Evolutionary conservation across 2,113 vertebrate genomes (phyloP).

Genomic region (Xiphias gladius): DNA sequence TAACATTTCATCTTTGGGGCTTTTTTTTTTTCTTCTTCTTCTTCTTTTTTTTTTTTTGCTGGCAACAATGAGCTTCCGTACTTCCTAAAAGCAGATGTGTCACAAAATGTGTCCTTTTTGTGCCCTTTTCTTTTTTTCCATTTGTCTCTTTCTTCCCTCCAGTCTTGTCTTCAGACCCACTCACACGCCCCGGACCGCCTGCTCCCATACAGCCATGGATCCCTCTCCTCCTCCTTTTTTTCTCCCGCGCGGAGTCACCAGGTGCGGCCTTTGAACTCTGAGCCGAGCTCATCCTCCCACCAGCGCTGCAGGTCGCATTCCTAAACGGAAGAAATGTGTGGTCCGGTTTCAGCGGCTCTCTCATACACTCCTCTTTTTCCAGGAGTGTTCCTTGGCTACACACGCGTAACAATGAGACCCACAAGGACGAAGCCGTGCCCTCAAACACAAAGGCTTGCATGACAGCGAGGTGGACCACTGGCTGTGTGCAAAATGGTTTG

Average conservation of each 20-base stretch:
- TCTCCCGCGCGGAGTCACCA: constrained; percentile 3
- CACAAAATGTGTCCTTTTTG: not conserved
- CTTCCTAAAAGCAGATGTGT: not conserved
- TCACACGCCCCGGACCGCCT: constrained; percentile 41
- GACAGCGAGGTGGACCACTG: constrained; percentile 9
- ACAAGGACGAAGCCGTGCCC: constrained; percentile 24
- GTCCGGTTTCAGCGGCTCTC: constrained; percentile 45
- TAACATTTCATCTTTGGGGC: too few relatives aligned
- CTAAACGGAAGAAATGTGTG: constrained; percentile 56
- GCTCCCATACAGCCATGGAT: not conserved
- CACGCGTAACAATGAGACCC: constrained; percentile 31
- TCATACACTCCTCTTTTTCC: constrained; percentile 49
- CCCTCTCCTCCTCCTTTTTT: constrained; percentile 10
- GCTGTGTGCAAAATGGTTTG: not conserved
- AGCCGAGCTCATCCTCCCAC: constrained; percentile 51
- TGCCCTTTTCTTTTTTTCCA: not conserved
- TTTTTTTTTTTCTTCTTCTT: too few relatives aligned
- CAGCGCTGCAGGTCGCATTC: constrained; percentile 49
- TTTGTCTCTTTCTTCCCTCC: constrained; percentile 16
- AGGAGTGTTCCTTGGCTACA: constrained; percentile 49
- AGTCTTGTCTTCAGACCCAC: constrained; percentile 38
- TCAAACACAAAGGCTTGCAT: constrained; percentile 36
- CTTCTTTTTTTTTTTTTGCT: not conserved
- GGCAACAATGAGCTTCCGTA: not conserved
- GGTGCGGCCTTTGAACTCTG: constrained; percentile 49